Evolutionary conservation across 2,797 vertebrate genomes (phyloP), one percentile per base, ranked within the genome.

Genomic region (Galagoides demidoff): DNA sequence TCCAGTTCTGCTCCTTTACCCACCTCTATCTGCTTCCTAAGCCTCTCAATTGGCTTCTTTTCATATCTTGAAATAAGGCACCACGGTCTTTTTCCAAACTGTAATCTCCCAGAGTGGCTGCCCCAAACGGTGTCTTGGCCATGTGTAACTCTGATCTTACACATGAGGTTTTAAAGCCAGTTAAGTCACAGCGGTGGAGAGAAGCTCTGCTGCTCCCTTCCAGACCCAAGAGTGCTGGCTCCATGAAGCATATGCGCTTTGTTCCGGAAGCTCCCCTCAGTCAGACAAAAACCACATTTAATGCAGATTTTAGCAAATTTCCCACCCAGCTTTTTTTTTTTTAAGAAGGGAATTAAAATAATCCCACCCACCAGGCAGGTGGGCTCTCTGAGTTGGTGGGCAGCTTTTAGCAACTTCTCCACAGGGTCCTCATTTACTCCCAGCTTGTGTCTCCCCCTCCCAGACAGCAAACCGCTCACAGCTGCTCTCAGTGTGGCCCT

Each of bases 231-330:
- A 66, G 63, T 5, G 22, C 45, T 49, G 22, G 73, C 87, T 85
- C 63, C 55, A 17, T 8, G 10, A n/a, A 89, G 31, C 31, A 52
- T 34, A 74, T 64, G 49, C 59, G 39, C 74, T 93, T 52, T 93
- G 11, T 85, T 89, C 85, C 83, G 31, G 61, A 11, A 85, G 25
- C 55, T 59, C 8, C 68, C 70, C 31, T 63, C n/a, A 52, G 57
- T 57, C 86, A 61, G 8, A 16, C 61, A 82, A 89, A 89, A 96
- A 73, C 92, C 77, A 57, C 19, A 94, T 88, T 92, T 74, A 86
- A 92, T 63, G 70, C 71, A 95, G 27, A 85, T 73, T 91, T 90
- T 84, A 95, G 86, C 78, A 95, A 95, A 86, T 92, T 93, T 79
- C 45, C 66, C 49, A 71, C 66, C 64, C 20, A 89, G 61, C 45